A percentile compares a stretch with the other conserved stretches of the same genome.
These are phyloP conservation scores for Epicauta chinensis DNA, from an alignment of 1,140 invertebrate species.

Conservation along the genomic window DNA sequence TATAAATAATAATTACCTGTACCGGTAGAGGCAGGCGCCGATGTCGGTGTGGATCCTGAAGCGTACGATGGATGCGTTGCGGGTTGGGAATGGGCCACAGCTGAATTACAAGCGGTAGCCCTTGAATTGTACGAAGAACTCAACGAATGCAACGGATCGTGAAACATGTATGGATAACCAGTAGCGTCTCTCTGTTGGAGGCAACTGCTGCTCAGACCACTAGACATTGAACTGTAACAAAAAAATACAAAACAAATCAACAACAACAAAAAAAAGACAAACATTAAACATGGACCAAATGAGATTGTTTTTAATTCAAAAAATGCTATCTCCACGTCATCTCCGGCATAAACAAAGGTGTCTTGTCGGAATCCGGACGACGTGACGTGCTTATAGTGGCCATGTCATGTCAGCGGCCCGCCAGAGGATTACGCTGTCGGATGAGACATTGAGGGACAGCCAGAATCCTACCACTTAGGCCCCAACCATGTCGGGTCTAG, in stretches of 20 bases:
- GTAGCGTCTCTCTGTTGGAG: slow-evolving; percentile 74
- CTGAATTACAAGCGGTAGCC: slow-evolving; percentile 58
- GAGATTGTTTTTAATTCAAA: too few species aligned
- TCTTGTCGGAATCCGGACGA: slow-evolving; percentile 26
- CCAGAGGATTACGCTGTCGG: slow-evolving; percentile 23
- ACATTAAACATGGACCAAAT: neutral
- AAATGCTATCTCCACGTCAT: neutral
- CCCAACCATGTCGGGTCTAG: neutral
- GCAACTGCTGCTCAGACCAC: slow-evolving; percentile 74
- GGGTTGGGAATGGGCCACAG: slow-evolving; percentile 57
- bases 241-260: too few species aligned
- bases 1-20: slow-evolving; percentile 43
- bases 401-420: slow-evolving; percentile 32
- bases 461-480: slow-evolving; percentile 22
- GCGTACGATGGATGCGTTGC: slow-evolving; percentile 47
- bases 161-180: slow-evolving; percentile 91
- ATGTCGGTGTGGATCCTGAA: slow-evolving; percentile 49
- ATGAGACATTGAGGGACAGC: neutral
- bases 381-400: slow-evolving; percentile 29
- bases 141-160: slow-evolving; percentile 77
- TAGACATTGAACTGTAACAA: slow-evolving; percentile 69
- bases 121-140: slow-evolving; percentile 60
- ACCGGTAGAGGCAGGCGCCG: slow-evolving; percentile 41
- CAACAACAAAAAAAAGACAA: slow-evolving; percentile 1
- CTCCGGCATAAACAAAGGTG: slow-evolving; percentile 23